phyloP scores from a whole-genome alignment of 2,113 vertebrate species.

The Toxotes chatareus region DNA sequence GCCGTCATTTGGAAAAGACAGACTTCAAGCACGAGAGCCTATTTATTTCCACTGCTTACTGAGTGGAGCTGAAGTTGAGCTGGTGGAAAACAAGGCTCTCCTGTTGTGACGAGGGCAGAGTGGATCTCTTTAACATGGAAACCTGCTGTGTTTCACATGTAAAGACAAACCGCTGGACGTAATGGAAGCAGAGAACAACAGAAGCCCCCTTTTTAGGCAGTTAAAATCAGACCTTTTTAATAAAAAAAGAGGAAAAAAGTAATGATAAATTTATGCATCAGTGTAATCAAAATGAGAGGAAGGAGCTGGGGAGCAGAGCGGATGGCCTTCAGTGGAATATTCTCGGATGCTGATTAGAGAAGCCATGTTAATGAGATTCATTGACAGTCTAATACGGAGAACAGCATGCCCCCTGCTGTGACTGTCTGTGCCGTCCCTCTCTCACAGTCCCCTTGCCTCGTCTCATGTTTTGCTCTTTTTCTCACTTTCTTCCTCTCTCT shows the following conservation, averaged over 20 bases:
- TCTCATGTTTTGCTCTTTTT: conserved; percentile 52
- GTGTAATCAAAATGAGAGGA: conserved; percentile 68
- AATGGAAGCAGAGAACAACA: conserved; percentile 41
- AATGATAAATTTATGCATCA: conserved; percentile 64
- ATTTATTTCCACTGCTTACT: conserved; percentile 50
- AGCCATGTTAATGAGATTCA: conserved; percentile 82
- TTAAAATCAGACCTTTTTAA: conserved; percentile 60
- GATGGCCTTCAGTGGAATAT: conserved; percentile 76
- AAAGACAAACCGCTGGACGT: conserved; percentile 17
- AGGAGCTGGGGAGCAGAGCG: conserved; percentile 57
- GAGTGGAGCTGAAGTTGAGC: conserved; percentile 31
- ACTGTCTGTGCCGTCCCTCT: conserved; percentile 65
- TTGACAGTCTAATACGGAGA: conserved; percentile 74
- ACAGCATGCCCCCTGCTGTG: conserved; percentile 71
- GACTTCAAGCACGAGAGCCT: conserved; percentile 54
- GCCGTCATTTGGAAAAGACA: conserved; percentile 40
- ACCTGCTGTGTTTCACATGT: conserved; percentile 50
- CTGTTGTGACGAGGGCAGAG: conserved; percentile 47
- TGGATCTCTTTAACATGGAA: conserved; percentile 50
- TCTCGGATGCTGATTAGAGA: conserved; percentile 79
- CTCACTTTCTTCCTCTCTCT: conserved; percentile 25
- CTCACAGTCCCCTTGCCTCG: not conserved
- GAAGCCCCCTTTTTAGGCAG: conserved; percentile 20
- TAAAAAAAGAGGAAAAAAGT: not conserved
- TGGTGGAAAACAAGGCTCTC: conserved; percentile 51